Evolutionary conservation across 2,888 invertebrate genomes (phyloP), one percentile per base, ranked within the genome.

Genomic region (Amitus sp.): DNA sequence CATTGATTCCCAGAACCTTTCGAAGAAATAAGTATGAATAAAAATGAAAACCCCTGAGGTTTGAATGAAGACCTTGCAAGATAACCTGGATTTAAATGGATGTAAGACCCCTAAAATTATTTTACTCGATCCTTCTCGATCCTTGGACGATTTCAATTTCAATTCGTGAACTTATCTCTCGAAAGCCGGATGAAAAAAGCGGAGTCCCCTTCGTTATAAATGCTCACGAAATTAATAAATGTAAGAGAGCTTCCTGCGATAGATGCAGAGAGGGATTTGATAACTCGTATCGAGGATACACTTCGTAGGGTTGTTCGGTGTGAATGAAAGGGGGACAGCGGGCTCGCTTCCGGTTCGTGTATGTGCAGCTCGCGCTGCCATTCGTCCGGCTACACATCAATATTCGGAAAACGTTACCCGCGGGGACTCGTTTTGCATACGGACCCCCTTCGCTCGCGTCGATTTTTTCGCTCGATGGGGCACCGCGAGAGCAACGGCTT

Each of bases 321-420:
- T 33, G 37, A 43, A 47, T 47, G 62, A 67, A n/a, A 69, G 59
- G 68, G 67, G 68, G 62, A 55, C 61, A 64, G 56, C 56, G 63
- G 58, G 64, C 72, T 69, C 62, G 73, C 77, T 78, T 77, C 78
- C 78, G 77, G 74, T 73, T 76, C 68, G 70, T 63, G 72, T 69
- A 28, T 30, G 39, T 57, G 51, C 57, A 34, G 73, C 70, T 71
- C 73, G 72, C 70, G 66, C 68, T 71, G 72, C 74, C 75, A 75
- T 75, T 73, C 74, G 78, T 70, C 65, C 74, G 75, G 73, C 70
- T 77, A 73, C 76, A 76, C 78, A 78, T 78, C 77, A 77, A 78
- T 78, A 78, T 77, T 75, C 78, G 76, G 76, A 75, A 78, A 78
- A 77, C 73, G 72, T 70, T 73, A 60, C 68, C 68, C 67, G 15